Conservation (phyloP, 2,797 vertebrate genomes). For the Bucorvus abyssinicus region DNA sequence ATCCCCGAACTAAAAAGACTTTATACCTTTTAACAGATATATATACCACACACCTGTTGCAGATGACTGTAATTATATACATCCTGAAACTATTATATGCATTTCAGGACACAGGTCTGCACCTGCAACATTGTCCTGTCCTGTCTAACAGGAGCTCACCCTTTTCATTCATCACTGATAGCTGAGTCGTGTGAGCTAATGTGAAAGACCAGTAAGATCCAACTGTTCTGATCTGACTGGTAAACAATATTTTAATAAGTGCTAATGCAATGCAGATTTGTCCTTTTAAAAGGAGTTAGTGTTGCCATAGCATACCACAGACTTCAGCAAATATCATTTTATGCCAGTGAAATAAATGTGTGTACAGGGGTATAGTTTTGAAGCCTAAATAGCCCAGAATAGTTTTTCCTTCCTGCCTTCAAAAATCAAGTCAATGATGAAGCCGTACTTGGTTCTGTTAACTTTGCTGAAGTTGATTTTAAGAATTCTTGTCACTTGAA, state of each 20-base stretch:
- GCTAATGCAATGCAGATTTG: background rate
- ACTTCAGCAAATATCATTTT: background rate
- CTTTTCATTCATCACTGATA: background rate
- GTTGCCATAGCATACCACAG: background rate
- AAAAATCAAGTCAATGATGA: background rate
- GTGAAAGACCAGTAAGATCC: background rate
- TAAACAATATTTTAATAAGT: background rate
- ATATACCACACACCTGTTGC: accelerated
- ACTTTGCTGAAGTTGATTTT: background rate
- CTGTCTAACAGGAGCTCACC: background rate
- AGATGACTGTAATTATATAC: background rate
- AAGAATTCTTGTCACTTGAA: background rate
- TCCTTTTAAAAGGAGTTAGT: background rate
- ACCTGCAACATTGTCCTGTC: background rate
- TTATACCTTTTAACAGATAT: background rate
- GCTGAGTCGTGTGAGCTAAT: background rate
- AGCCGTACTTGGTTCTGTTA: background rate
- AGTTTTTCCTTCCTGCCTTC: background rate
- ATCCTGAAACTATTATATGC: background rate
- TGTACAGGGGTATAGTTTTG: background rate
- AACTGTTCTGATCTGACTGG: background rate
- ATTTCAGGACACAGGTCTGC: background rate
- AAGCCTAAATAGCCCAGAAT: background rate
- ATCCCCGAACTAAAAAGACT: background rate
- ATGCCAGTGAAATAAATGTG: background rate